Evolutionary conservation across 2,797 vertebrate species (phyloP).

Genomic region (Acridotheres tristis): DNA sequence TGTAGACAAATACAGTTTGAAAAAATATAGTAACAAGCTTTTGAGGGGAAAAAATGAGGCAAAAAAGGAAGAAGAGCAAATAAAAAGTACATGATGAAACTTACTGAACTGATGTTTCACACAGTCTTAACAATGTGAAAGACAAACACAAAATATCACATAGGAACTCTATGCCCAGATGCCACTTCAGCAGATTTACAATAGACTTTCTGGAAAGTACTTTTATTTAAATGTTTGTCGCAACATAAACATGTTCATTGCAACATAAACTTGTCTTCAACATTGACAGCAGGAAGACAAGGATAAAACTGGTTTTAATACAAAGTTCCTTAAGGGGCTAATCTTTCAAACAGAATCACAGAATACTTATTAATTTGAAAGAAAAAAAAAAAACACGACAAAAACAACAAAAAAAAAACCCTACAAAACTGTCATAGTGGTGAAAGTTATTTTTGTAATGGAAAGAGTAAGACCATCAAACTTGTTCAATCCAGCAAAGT

Average conservation of each 20-base stretch:
- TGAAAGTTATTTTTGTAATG: slow-evolving; percentile 12
- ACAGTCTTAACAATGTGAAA: neutral
- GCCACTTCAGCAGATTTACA: neutral
- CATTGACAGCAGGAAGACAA: slow-evolving; percentile 31
- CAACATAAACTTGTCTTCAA: slow-evolving; percentile 3
- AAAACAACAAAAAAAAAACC: fast-evolving
- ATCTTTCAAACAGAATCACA: slow-evolving; percentile 41
- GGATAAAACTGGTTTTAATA: slow-evolving; percentile 31
- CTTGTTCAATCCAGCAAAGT: neutral
- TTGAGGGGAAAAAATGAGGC: neutral
- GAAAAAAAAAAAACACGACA: fast-evolving
- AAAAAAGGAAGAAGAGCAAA: neutral
- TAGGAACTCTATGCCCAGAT: neutral
- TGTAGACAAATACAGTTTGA: neutral
- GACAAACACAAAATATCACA: neutral
- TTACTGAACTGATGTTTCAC: neutral
- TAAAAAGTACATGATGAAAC: neutral
- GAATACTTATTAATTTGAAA: neutral
- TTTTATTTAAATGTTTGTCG: neutral
- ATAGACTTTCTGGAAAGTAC: neutral
- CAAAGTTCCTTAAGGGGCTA: slow-evolving; percentile 20
- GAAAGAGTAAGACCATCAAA: neutral
- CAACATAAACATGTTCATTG: neutral
- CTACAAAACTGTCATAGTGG: neutral
- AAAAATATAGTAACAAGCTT: neutral